Base-by-base conservation (phyloP, 2,113 vertebrate genomes). In the Forbesichthys agassizii region DNA sequence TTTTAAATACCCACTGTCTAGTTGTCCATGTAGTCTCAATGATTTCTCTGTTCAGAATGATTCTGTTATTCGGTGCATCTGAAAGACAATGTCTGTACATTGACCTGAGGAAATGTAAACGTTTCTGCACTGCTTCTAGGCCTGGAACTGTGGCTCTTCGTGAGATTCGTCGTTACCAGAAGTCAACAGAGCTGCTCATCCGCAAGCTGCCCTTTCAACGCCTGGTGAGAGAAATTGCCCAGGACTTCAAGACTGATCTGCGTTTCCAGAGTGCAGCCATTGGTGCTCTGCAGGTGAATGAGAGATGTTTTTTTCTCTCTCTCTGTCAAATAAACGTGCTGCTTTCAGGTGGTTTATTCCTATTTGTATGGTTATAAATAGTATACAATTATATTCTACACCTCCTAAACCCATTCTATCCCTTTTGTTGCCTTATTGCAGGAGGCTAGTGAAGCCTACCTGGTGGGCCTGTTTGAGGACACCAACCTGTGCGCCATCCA, bases 191-290 rank as follows among this genome's bases (percentile, higher is more conserved):
- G 86, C 80, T 93, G 80, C 82, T 94, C 88, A 94, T 94, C 73
- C 93, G 93, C 58, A 94, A 94, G 77, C 89, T 94, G 67, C 93
- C 93, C 9, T 94, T 94, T 84, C 93, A 94, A 89, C 92, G 93
- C 47, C 89, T 94, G 80, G 93, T 94, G 75, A 90, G 93, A 68
- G 93, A 94, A 66, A 94, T 94, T 53, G 93, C 93, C 3, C 93
- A 94, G 83, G 93, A 94, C 79, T 94, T 94, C 81, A 94, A 94
- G 79, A 94, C 92, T 0, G 93, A 93, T 49, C 74, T 94, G 78
- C 83, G 92, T 70, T 93, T 93, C 86, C 92, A 93, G 83, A 92
- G 92, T 33, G 91, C 92, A 7, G 92, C 92, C 49, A 93, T 93
- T 18, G 92, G 92, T 68, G 92, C 92, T 63, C 90, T 93, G 77